Base-by-base conservation (phyloP, 2,797 vertebrate genomes). In the Melanotaenia parkinsoni region DNA sequence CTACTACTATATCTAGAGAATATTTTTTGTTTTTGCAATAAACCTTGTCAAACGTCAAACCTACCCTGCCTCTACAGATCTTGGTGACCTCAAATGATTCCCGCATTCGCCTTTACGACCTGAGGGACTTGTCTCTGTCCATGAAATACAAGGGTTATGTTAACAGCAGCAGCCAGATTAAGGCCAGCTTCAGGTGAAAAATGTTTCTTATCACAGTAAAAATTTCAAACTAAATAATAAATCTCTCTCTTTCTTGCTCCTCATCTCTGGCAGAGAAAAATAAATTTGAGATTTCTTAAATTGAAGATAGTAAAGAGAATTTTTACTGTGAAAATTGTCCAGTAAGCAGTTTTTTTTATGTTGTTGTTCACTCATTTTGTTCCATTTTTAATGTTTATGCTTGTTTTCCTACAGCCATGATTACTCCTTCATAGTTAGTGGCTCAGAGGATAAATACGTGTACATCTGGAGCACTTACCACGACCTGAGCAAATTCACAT, bases 381-480 rank as follows among this genome's bases (percentile, higher is more conserved):
- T 1, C 20, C n/a, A 30, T 57, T 38, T 13, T 32, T 74, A 12
- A 43, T 30, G 0, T 35, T 11, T 67, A 8, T 56, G 24, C 2
- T 35, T 37, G 2, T 83, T 35, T 72, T 75, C 59, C 86, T 43
- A 28, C 85, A 99, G 98, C 88, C 98, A 99, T 58, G 97, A 99
- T 93, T 99, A 97, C 86, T 98, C 96, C 22, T 99, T 98, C 90
- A 97, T 99, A 24, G 96, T 99, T 67, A 99, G 97, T 35, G 98
- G 98, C 70, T 99, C 98, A n/a, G 98, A 99, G 92, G 98, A 99
- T 81, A 98, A 95, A 70, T 99, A 99, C 1, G 96, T 99, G 73
- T 99, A 99, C 91, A 98, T 98, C 89, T 99, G 98, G 98, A 99
- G 97, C 92, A 99, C 98, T 0, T 99, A 99, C 91, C 98, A 99